A percentile compares a stretch with the other conserved stretches of the same genome.
Conservation (phyloP, 2,113 vertebrate genomes). For the Odontesthes bonariensis region DNA sequence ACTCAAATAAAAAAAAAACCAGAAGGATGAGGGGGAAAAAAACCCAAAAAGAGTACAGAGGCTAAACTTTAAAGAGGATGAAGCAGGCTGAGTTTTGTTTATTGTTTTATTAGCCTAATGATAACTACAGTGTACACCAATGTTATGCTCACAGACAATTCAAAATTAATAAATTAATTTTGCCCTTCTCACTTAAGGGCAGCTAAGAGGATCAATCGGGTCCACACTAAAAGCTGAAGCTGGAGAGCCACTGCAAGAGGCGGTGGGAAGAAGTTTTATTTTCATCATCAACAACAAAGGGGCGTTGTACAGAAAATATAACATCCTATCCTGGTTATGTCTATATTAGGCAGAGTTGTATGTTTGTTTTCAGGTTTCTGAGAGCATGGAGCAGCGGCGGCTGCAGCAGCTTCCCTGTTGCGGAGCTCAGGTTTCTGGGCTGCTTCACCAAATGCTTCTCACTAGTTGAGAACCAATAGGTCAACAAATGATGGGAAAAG, state of each 20-base stretch:
- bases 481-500: conserved; percentile 12
- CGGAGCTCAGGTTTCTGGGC: conserved; percentile 94
- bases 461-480: conserved; percentile 73
- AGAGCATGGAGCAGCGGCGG: conserved; percentile 82
- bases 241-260: conserved; percentile 53
- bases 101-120: conserved; percentile 90
- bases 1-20: neutral
- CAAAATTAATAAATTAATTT: conserved; percentile 65
- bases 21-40: neutral
- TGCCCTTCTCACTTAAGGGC: conserved; percentile 55
- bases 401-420: conserved; percentile 93
- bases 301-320: conserved; percentile 70
- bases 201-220: conserved; percentile 52
- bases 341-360: conserved; percentile 56
- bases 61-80: conserved; percentile 70
- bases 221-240: conserved; percentile 74
- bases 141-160: conserved; percentile 90
- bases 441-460: conserved; percentile 99
- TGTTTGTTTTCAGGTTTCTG: conserved; percentile 41
- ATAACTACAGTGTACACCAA: conserved; percentile 94
- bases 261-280: conserved; percentile 39
- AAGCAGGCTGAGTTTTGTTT: conserved; percentile 87
- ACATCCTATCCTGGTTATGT: conserved; percentile 73
- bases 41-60: conserved; percentile 42
- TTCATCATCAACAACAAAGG: conserved; percentile 67